A percentile compares a stretch with the other conserved stretches of the same genome.
Conservation (phyloP, 2,113 vertebrate species). For the Lathamus discolor region DNA sequence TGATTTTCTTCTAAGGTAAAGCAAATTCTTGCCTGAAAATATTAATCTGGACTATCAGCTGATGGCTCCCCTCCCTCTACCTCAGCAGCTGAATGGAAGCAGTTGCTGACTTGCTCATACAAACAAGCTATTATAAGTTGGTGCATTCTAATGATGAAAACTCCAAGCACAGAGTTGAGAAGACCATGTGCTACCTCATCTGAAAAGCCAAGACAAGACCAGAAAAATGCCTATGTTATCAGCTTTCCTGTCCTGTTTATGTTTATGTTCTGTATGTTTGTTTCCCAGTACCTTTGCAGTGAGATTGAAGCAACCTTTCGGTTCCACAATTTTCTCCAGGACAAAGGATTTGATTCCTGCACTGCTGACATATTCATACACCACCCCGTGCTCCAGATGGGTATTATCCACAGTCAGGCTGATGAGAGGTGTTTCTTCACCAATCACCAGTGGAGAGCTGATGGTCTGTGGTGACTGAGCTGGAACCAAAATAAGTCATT, state of each 20-base stretch:
- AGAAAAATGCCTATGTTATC: background rate
- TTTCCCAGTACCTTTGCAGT: slow-evolving; percentile 86
- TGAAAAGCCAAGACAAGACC: background rate
- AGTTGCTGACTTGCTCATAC: background rate
- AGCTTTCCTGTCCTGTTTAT: background rate
- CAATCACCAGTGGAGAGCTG: slow-evolving; percentile 41
- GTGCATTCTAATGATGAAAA: background rate
- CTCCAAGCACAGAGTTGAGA: background rate
- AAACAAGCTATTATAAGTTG: background rate
- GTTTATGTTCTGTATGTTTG: no score
- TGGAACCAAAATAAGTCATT: slow-evolving; percentile 47
- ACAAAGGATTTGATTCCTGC: slow-evolving; percentile 91
- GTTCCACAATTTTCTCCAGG: slow-evolving; percentile 93
- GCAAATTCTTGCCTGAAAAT: background rate
- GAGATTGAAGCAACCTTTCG: slow-evolving; percentile 91
- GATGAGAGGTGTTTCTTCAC: slow-evolving; percentile 77
- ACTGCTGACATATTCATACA: slow-evolving; percentile 93
- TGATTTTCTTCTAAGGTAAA: background rate
- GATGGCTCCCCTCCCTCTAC: background rate
- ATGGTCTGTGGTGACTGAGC: slow-evolving; percentile 49
- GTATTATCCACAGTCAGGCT: slow-evolving; percentile 93
- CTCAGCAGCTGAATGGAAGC: background rate
- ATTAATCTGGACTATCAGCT: background rate
- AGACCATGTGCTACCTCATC: background rate
- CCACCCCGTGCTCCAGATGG: slow-evolving; percentile 90